phyloP scores from a whole-genome alignment of 2,888 invertebrate genomes.

The Oscheius sp. region DNA sequence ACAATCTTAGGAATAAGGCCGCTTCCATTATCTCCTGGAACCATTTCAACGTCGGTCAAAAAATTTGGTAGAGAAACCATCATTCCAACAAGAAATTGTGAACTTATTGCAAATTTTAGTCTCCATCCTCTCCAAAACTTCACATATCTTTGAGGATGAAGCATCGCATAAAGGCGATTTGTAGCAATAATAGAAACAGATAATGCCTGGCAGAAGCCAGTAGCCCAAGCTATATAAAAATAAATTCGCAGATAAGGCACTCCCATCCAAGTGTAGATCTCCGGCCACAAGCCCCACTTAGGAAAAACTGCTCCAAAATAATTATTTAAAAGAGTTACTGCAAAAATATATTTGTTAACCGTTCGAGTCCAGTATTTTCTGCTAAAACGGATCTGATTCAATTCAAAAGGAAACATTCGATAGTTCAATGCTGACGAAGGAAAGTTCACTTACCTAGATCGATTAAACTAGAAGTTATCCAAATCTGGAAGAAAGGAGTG shows the following conservation, averaged over 20 bases:
- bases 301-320: constrained; percentile 30
- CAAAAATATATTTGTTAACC: not conserved
- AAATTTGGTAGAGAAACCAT: not conserved
- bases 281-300: constrained; percentile 26
- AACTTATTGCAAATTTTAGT: constrained; percentile 23
- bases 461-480: constrained; percentile 22
- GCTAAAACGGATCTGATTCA: not conserved
- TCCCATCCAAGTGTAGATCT: constrained; percentile 20
- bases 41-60: constrained; percentile 13
- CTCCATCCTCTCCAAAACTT: constrained; percentile 25
- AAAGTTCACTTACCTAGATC: constrained; percentile 19
- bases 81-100: constrained; percentile 34
- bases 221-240: constrained; percentile 28
- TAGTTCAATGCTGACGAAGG: not conserved
- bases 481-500: constrained; percentile 27
- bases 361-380: not conserved
- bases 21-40: not conserved
- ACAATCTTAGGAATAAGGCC: constrained; percentile 19
- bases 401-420: no score
- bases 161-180: constrained; percentile 29
- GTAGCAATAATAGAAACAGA: constrained; percentile 25
- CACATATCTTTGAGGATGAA: constrained; percentile 15
- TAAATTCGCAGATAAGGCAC: constrained; percentile 8
- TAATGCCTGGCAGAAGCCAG: constrained; percentile 28
- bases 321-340: constrained; percentile 28